A percentile compares a stretch with the other conserved stretches of the same genome.
Conservation (phyloP, 2,113 vertebrate species). For the Dendropsophus ebraccatus region DNA sequence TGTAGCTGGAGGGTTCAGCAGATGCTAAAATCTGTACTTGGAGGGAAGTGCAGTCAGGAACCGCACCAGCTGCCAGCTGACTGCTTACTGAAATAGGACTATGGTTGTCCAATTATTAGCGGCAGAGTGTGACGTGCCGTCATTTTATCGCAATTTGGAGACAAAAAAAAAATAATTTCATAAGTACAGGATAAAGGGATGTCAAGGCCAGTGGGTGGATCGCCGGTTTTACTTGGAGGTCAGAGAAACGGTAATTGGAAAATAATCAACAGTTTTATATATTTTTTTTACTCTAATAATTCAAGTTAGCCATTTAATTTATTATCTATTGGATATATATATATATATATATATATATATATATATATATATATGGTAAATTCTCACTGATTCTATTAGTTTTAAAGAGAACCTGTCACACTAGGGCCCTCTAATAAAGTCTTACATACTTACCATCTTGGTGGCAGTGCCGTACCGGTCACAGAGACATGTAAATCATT, state of each 20-base stretch:
- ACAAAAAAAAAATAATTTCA: constrained; percentile 10
- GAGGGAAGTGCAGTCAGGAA: not conserved
- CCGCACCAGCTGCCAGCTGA: constrained; percentile 28
- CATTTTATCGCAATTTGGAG: not conserved
- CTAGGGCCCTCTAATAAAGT: no score
- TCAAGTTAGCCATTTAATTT: no score
- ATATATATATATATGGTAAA: no score
- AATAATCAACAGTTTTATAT: constrained; percentile 4
- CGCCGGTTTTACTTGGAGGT: not conserved
- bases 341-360: no score
- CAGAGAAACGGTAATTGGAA: not conserved
- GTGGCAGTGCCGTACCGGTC: no score
- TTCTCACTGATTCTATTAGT: no score
- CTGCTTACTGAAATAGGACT: constrained; percentile 24
- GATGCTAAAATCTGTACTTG: constrained; percentile 50
- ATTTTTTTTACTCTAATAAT: no score
- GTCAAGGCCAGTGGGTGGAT: no score
- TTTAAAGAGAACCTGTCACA: no score
- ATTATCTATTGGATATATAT: no score
- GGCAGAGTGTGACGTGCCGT: not conserved
- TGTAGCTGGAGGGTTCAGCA: constrained; percentile 42
- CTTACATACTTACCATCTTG: no score
- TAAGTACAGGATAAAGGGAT: not conserved
- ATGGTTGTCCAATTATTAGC: constrained; percentile 22
- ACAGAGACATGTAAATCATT: no score